Conservation (phyloP, 1,140 invertebrate species). For the Lepidurus apus region DNA sequence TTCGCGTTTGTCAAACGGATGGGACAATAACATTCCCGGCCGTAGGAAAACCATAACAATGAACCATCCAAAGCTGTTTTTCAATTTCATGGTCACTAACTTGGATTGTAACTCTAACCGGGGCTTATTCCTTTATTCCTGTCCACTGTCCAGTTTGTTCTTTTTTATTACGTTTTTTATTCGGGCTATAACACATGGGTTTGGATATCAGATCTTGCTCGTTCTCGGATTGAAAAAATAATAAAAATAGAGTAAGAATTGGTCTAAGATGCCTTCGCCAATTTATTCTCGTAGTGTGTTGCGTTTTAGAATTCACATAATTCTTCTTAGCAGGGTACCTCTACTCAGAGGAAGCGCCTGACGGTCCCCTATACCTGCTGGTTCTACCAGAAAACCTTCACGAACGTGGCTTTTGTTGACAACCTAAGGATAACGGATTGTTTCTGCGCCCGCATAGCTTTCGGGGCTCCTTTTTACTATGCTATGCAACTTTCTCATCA, state of each 20-base stretch:
- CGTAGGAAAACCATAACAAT: not conserved
- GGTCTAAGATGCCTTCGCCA: too few species aligned
- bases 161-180: not conserved
- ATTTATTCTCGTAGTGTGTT: not conserved
- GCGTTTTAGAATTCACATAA: not conserved
- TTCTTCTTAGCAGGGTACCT: not conserved
- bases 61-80: not conserved
- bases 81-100: not conserved
- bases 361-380: not conserved
- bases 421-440: slow-evolving; percentile 7
- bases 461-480: not conserved
- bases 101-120: not conserved
- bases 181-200: too few species aligned
- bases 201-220: too few species aligned
- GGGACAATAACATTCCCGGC: not conserved
- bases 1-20: not conserved
- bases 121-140: not conserved
- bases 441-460: not conserved
- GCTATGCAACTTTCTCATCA: not conserved
- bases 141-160: not conserved
- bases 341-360: not conserved
- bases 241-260: too few species aligned
- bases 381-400: not conserved
- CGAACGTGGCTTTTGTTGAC: slow-evolving; percentile 14
- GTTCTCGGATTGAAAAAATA: too few species aligned